Conservation (phyloP, 2,888 invertebrate species). For the Andrena minutula region DNA sequence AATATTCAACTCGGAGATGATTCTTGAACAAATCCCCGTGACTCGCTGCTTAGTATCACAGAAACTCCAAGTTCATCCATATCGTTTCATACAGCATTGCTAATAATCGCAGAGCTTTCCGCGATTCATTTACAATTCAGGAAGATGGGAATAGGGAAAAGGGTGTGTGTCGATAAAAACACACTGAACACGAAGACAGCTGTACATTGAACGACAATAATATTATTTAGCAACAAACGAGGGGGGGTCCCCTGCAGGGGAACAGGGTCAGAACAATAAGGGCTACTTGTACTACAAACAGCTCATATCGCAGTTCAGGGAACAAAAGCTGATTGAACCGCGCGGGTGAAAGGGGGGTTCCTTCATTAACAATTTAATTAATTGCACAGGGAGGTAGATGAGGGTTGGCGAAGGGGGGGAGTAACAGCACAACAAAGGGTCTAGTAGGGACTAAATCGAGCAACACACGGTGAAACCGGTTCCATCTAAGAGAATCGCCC, state of each 20-base stretch:
- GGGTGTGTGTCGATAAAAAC: conserved; percentile 17
- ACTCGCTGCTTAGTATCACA: not conserved
- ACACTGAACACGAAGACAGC: conserved; percentile 46
- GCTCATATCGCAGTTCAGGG: conserved; percentile 28
- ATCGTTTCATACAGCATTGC: not conserved
- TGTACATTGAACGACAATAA: conserved; percentile 52
- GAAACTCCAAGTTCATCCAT: not conserved
- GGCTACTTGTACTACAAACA: conserved; percentile 52
- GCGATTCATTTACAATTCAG: not conserved
- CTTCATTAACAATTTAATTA: conserved; percentile 46
- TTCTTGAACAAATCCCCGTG: not conserved
- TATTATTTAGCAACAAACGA: conserved; percentile 61
- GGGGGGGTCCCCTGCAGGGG: conserved; percentile 4
- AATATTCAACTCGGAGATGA: not conserved
- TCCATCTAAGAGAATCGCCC: conserved; percentile 30
- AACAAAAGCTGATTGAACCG: conserved; percentile 47
- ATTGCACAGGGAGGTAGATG: conserved; percentile 25
- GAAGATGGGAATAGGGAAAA: not conserved
- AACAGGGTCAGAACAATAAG: conserved; percentile 42
- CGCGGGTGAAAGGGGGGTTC: not conserved
- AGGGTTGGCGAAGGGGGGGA: not conserved
- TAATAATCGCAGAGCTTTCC: not conserved
- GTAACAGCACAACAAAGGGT: conserved; percentile 28
- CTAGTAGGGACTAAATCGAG: conserved; percentile 32
- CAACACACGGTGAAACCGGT: conserved; percentile 18